Percentiles rank a stretch among this genome's conserved stretches.
These are phyloP conservation scores for Chelonia mydas DNA, from an alignment of 2,797 vertebrate species.

Conservation along the genomic window DNA sequence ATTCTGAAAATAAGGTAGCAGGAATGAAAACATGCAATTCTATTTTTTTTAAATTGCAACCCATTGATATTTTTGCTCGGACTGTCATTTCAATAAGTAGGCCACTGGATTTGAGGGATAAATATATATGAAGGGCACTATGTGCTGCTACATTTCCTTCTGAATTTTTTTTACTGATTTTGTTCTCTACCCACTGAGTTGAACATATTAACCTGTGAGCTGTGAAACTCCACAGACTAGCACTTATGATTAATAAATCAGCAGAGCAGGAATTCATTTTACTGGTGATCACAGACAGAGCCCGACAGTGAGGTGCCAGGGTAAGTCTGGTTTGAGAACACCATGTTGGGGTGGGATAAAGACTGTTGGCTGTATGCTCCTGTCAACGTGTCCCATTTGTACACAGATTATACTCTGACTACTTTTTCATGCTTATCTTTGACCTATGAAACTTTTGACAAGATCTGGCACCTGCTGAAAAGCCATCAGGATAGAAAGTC, in stretches of 20 bases:
- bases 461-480: not conserved
- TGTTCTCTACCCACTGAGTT: not conserved
- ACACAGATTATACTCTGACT: not conserved
- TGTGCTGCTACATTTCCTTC: not conserved
- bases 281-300: not conserved
- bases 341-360: not conserved
- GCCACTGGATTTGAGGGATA: not conserved
- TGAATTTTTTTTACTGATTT: not conserved
- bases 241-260: not conserved
- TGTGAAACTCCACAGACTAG: not conserved
- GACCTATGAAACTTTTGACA: not conserved
- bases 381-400: not conserved
- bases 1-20: not conserved
- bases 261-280: not conserved
- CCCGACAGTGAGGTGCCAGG: not conserved
- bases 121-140: not conserved
- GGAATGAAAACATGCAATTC: not conserved
- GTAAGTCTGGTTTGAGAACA: not conserved
- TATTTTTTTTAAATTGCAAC: not conserved
- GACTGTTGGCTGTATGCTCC: not conserved
- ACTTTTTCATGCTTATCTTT: not conserved
- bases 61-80: not conserved
- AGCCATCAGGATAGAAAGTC: slow-evolving; percentile 15
- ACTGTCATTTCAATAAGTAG: not conserved
- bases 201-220: not conserved